phyloP scores from a whole-genome alignment of 2,888 invertebrate genomes.

The Aromia moschata region DNA sequence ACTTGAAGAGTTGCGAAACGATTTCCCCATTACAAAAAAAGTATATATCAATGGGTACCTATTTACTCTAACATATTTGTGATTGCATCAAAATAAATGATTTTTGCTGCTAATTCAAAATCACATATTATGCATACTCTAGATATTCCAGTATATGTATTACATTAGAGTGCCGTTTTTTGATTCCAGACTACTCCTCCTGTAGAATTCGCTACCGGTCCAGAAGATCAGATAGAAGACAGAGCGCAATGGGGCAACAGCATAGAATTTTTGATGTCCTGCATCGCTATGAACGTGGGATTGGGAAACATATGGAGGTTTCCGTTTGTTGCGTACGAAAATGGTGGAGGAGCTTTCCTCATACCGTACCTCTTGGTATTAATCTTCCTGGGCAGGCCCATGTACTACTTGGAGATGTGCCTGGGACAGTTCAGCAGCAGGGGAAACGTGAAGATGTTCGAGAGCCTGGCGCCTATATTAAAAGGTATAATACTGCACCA shows the following conservation, averaged over 20 bases:
- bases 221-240: constrained; percentile 35
- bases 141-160: no score
- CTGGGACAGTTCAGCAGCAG: constrained; percentile 84
- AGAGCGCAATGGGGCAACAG: constrained; percentile 68
- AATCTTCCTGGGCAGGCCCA: constrained; percentile 76
- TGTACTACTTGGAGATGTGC: constrained; percentile 85
- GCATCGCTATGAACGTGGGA: constrained; percentile 72
- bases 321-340: constrained; percentile 72
- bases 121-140: no score
- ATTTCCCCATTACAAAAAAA: no score
- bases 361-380: constrained; percentile 73
- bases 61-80: no score
- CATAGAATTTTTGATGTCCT: constrained; percentile 73
- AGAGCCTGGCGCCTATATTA: constrained; percentile 75
- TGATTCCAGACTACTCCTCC: constrained; percentile 6
- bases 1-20: no score
- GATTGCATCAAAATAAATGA: no score
- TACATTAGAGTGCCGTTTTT: no score
- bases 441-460: constrained; percentile 79
- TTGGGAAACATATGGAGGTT: constrained; percentile 75
- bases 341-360: constrained; percentile 74
- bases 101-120: no score
- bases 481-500: no score
- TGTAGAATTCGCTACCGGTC: constrained; percentile 16
- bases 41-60: no score